Percentiles rank a stretch among this genome's conserved stretches.
Evolutionary conservation across 2,888 invertebrate genomes (phyloP).

Genomic region (Aricia artaxerxes): DNA sequence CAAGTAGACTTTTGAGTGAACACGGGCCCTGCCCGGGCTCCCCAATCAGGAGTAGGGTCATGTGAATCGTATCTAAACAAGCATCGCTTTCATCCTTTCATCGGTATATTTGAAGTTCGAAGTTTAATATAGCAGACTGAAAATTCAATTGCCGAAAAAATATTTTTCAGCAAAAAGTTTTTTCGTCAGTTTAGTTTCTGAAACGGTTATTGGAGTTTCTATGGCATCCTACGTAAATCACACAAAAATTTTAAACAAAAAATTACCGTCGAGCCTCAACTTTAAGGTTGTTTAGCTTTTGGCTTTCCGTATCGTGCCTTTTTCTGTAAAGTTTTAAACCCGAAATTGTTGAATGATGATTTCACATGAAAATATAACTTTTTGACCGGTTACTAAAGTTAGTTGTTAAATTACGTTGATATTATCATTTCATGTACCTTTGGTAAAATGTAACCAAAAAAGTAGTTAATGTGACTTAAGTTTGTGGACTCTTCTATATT

Average conservation of each 20-base stretch:
- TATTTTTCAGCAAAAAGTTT: conserved; percentile 14
- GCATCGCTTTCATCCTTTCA: conserved; percentile 23
- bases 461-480: too few relatives aligned
- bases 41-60: background rate
- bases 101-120: conserved; percentile 17
- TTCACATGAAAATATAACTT: background rate
- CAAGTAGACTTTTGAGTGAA: background rate
- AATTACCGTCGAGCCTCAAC: conserved; percentile 3
- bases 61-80: conserved; percentile 18
- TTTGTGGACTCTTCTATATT: too few relatives aligned
- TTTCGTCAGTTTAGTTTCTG: conserved; percentile 22
- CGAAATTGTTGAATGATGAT: background rate
- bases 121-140: conserved; percentile 17
- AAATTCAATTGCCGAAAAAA: conserved; percentile 22
- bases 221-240: conserved; percentile 30
- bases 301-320: background rate
- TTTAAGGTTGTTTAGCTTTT: conserved; percentile 7
- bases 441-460: background rate
- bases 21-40: background rate
- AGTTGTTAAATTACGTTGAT: background rate
- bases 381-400: background rate
- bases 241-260: conserved; percentile 31
- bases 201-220: conserved; percentile 23
- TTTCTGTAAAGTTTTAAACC: background rate
- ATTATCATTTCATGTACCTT: background rate